Conservation (phyloP, 2,888 invertebrate genomes). For the Acrobeloides nanus region DNA sequence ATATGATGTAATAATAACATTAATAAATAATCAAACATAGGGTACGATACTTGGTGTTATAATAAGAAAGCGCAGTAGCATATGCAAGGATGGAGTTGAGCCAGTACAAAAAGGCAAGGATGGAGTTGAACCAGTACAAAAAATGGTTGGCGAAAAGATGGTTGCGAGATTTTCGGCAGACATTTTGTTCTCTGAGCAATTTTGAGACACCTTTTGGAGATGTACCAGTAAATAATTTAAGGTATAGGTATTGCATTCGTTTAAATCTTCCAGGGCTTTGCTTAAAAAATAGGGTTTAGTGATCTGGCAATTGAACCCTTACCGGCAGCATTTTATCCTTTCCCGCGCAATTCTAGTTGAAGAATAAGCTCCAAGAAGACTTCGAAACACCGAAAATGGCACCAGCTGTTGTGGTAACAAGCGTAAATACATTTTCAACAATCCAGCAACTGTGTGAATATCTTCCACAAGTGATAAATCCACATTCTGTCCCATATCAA, state of each 20-base stretch:
- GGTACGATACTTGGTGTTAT: too few species aligned
- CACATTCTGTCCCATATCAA: constrained; percentile 61
- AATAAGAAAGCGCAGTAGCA: constrained; percentile 45
- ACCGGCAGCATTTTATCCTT: constrained; percentile 30
- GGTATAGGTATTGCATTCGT: constrained; percentile 44
- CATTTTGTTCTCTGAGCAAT: constrained; percentile 79
- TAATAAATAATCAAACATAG: too few species aligned
- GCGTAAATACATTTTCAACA: constrained; percentile 79
- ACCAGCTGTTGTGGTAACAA: constrained; percentile 80
- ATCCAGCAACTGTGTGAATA: constrained; percentile 76
- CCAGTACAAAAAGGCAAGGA: too few species aligned
- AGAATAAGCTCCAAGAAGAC: constrained; percentile 35
- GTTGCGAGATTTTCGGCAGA: constrained; percentile 81
- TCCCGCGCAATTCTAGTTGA: constrained; percentile 22
- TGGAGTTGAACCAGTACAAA: constrained; percentile 48
- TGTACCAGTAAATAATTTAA: constrained; percentile 42
- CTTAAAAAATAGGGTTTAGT: too few species aligned
- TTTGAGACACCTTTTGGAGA: constrained; percentile 68
- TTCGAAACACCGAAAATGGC: constrained; percentile 66
- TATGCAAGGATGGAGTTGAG: constrained; percentile 47
- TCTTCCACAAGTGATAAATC: constrained; percentile 63
- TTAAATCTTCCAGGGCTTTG: constrained; percentile 41
- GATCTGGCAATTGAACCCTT: too few species aligned
- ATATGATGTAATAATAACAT: too few species aligned
- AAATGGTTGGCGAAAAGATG: constrained; percentile 78